Percentiles rank a stretch among this genome's conserved stretches.
Evolutionary conservation across 2,888 invertebrate species (phyloP).

Genomic region (Campopleginae sp.): DNA sequence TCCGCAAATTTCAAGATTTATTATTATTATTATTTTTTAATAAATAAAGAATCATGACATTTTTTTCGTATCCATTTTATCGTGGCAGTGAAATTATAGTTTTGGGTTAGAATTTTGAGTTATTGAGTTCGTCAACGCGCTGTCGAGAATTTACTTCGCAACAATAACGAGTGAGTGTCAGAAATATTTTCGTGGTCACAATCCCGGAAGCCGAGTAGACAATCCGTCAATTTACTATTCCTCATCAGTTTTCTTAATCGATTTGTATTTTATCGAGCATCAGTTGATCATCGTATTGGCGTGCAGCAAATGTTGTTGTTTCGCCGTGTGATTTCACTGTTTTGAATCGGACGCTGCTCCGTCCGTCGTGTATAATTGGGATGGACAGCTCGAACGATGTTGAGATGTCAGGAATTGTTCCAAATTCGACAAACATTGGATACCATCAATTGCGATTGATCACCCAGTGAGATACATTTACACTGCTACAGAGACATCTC

Average conservation of each 20-base stretch:
- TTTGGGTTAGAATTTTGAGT: not conserved
- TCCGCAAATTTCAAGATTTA: too few species aligned
- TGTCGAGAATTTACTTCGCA: not conserved
- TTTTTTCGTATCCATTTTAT: not conserved
- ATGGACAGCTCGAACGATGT: not conserved
- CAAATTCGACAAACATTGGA: slow-evolving; percentile 14
- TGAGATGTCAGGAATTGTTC: slow-evolving; percentile 16
- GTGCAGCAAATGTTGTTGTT: not conserved
- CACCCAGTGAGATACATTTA: not conserved
- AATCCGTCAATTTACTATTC: not conserved
- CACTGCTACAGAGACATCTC: slow-evolving; percentile 27
- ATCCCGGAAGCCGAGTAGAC: not conserved
- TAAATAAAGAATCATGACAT: too few species aligned
- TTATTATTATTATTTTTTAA: too few species aligned
- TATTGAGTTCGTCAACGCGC: not conserved
- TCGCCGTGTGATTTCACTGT: not conserved
- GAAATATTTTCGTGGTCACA: not conserved
- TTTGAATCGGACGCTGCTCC: not conserved
- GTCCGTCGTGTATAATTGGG: not conserved
- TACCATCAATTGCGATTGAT: slow-evolving; percentile 40
- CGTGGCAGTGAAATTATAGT: not conserved
- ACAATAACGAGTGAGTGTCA: not conserved
- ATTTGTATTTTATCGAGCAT: not conserved
- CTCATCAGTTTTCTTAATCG: not conserved
- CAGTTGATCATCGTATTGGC: not conserved